Conservation (phyloP, 1,140 invertebrate genomes). For the Ostrea denselamellosa region DNA sequence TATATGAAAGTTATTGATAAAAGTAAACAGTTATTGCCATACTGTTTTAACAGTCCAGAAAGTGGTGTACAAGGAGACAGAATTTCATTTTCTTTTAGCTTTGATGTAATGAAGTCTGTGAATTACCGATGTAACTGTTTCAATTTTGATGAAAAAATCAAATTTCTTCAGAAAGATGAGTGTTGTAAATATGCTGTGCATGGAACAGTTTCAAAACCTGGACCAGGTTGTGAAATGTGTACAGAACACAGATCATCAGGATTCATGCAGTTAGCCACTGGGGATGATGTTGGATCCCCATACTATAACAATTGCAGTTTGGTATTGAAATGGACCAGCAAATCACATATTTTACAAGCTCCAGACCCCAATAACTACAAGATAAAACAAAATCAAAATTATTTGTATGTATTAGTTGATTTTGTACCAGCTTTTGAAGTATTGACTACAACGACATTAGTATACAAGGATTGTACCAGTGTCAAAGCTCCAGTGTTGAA, state of each 20-base stretch:
- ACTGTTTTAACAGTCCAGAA: conserved; percentile 6
- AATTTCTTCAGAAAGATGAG: conserved; percentile 26
- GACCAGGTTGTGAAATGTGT: not conserved
- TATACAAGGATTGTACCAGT: not conserved
- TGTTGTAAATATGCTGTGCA: not conserved
- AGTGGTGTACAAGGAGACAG: not conserved
- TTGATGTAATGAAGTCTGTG: not conserved
- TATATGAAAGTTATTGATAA: not conserved
- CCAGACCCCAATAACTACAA: not conserved
- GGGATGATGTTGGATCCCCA: not conserved
- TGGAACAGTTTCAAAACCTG: not conserved
- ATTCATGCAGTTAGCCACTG: conserved; percentile 13
- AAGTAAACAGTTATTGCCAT: not conserved
- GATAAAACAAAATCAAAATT: not conserved
- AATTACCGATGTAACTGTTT: not conserved
- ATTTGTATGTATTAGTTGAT: not conserved
- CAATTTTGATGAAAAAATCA: not conserved
- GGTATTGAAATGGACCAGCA: conserved; percentile 10
- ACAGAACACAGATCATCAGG: not conserved
- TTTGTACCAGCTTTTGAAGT: not conserved
- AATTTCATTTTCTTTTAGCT: not conserved
- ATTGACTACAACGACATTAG: not conserved
- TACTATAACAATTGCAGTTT: not conserved
- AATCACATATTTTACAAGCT: not conserved
- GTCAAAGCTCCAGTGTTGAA: not conserved